A percentile compares a stretch with the other conserved stretches of the same genome.
Evolutionary conservation across 2,888 invertebrate genomes (phyloP).

Genomic region (Scrobipalpa atriplicella): DNA sequence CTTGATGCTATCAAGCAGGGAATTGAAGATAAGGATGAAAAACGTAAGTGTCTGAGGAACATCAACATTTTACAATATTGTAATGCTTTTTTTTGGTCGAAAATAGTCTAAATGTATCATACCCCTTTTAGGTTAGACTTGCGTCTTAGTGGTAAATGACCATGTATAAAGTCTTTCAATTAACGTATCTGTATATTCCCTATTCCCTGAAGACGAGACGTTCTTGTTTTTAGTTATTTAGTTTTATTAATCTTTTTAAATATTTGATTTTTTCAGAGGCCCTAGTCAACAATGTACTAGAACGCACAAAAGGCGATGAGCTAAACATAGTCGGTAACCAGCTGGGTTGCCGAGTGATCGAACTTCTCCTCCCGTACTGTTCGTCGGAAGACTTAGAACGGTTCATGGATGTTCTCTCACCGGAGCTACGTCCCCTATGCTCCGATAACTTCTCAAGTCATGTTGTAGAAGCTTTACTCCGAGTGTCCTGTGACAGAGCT

Average conservation of each 20-base stretch:
- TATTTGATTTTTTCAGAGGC: conserved; percentile 70
- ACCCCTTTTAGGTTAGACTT: too few species aligned
- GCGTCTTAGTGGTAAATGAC: too few species aligned
- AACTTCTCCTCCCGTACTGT: conserved; percentile 87
- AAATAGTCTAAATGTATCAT: background rate
- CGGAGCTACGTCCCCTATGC: conserved; percentile 87
- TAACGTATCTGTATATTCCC: too few species aligned
- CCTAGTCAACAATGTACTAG: conserved; percentile 89
- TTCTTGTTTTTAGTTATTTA: too few species aligned
- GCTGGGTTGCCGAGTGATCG: conserved; percentile 89
- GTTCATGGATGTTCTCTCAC: conserved; percentile 84
- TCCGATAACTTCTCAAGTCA: conserved; percentile 91
- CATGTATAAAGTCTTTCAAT: too few species aligned
- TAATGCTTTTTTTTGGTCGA: background rate
- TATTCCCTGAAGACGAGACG: too few species aligned
- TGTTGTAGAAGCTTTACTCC: conserved; percentile 87
- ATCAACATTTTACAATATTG: background rate
- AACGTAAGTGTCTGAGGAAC: conserved; percentile 73
- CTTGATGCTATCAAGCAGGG: conserved; percentile 87
- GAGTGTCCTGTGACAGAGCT: conserved; percentile 79
- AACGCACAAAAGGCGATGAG: conserved; percentile 87
- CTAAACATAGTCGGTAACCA: conserved; percentile 90
- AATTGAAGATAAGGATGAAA: conserved; percentile 87
- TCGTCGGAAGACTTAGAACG: conserved; percentile 84
- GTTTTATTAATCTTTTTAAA: background rate